Conservation (phyloP, 2,888 invertebrate species). For the Diarsia rubi region DNA sequence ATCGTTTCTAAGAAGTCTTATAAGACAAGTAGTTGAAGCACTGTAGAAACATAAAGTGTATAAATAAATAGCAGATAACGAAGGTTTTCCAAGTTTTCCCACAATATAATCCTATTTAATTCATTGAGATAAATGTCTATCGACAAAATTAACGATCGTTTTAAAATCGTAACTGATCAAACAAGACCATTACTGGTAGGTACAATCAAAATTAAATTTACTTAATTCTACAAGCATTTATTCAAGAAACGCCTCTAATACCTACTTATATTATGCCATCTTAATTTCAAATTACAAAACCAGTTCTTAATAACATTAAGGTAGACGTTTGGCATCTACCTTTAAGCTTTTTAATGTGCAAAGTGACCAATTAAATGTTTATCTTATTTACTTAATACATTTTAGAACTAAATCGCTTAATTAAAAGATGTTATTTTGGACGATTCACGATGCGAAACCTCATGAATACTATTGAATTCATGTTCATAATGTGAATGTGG, state of each 20-base stretch:
- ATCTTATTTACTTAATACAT: constrained; percentile 27
- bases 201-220: constrained; percentile 21
- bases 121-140: not conserved
- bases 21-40: not conserved
- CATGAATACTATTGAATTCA: constrained; percentile 56
- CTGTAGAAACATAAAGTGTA: no score
- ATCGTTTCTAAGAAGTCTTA: not conserved
- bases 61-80: not conserved
- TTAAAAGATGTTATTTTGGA: constrained; percentile 32
- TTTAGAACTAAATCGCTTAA: constrained; percentile 46
- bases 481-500: constrained; percentile 65
- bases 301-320: constrained; percentile 43
- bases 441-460: constrained; percentile 16
- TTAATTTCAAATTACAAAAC: constrained; percentile 54
- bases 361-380: constrained; percentile 45
- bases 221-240: constrained; percentile 33
- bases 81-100: not conserved
- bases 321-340: no score
- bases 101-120: not conserved
- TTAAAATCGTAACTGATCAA: not conserved
- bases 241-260: constrained; percentile 34
- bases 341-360: constrained; percentile 29
- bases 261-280: constrained; percentile 21
- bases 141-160: not conserved
- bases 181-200: not conserved